Evolutionary conservation across 2,797 vertebrate genomes (phyloP).

Genomic region (Malurus splendens): DNA sequence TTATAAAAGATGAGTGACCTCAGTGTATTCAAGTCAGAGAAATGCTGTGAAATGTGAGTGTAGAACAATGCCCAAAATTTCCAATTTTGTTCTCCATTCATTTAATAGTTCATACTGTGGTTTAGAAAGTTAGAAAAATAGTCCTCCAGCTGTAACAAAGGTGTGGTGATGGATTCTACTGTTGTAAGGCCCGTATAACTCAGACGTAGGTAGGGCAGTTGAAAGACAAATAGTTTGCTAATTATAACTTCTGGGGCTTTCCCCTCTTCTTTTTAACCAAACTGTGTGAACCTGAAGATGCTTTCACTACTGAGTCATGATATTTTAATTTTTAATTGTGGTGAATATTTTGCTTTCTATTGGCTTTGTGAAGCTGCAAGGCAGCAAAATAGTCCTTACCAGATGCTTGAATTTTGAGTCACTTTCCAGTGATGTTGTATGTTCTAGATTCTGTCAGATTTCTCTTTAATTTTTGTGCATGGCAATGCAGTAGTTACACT

Average conservation of each 20-base stretch:
- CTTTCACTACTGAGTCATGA: not conserved
- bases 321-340: not conserved
- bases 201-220: not conserved
- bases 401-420: not conserved
- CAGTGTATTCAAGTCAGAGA: conserved; percentile 44
- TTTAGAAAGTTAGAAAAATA: not conserved
- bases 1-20: conserved; percentile 20
- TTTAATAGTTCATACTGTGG: not conserved
- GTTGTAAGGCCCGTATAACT: not conserved
- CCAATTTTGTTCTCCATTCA: not conserved
- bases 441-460: not conserved
- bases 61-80: not conserved
- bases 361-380: not conserved
- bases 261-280: not conserved
- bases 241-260: not conserved
- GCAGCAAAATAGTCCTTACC: not conserved
- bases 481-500: not conserved
- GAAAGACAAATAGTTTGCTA: not conserved
- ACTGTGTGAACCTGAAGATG: not conserved
- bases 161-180: not conserved
- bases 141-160: not conserved
- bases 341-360: not conserved
- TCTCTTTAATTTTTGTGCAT: not conserved
- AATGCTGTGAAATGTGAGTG: not conserved
- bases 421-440: not conserved